Base-by-base conservation (phyloP, 2,888 invertebrate species). In the Cynaeus angustus region DNA sequence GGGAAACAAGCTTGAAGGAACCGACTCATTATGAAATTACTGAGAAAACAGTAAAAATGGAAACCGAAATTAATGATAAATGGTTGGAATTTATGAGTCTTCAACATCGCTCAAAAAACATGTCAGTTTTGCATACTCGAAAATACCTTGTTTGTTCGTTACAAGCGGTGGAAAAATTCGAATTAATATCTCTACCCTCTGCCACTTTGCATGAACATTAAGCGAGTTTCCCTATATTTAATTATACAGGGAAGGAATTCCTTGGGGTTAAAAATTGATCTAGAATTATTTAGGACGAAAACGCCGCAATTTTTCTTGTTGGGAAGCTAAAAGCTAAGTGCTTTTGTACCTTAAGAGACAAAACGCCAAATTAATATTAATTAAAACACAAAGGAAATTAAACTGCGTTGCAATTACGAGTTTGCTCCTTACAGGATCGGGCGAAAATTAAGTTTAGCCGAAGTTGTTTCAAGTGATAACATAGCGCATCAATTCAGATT, bases 281-380 rank as follows among this genome's bases (percentile, higher is more conserved):
- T 48, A 10, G 62, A 62, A 38, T 62, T 50, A 59, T 59, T 59
- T 59, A 37, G 61, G 48, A 50, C 50, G 37, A 61, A 61, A 61
- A 52, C 52, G 41, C 28, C 53, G 50, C 46, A 37, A 66, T 66
- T 66, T 66, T 66, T 66, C 66, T 66, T 56, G 66, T 56, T 28
- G 38, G 12, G 8, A 56, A 52, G 56, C 28, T 66, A 46, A 66
- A 66, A 66, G 66, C 66, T 10, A 53, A 64, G 45, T 52, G 64
- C 52, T 64, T 59, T 64, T 66, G 66, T 56, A 56, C 55, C 66
- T 58, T 56, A 16, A 59, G 52, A 59, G 59, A 67, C 66, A 67
- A 67, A 67, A 67, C 66, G 58, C 50, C 30, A 52, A 59, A 67
- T 67, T 67, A 67, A 67, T 67, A 67, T 67, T 67, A 67, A 67